Evolutionary conservation across 2,113 vertebrate genomes (phyloP), one percentile per base, ranked within the genome.

Genomic region (Cyanocitta stelleri): DNA sequence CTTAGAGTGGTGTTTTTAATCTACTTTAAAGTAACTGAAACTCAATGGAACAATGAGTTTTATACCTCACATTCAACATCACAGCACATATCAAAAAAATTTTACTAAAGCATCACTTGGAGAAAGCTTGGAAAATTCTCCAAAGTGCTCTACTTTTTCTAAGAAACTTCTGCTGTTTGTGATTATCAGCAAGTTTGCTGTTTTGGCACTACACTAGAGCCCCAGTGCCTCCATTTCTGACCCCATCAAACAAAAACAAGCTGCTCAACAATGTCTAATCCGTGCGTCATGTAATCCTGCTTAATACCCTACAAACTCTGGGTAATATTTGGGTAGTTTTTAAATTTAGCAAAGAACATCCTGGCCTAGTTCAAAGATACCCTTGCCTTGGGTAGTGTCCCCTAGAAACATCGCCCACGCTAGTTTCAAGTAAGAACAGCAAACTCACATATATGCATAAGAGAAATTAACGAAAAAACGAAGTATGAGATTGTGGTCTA

Each of bases 341-440:
- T 98, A 98, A 97, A 98, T 97, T 94, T 96, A 85, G 94, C 96
- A 96, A 95, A 97, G 98, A 98, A 98, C 98, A 98, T 98, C 98
- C 97, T 96, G 98, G 87, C 97, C 98, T 98, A 97, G 94, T 98
- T 99, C 97, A 98, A 95, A 92, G 89, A 94, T 62, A 93, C 91
- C 68, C 48, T 87, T 22, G 71, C 84, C 84, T 81, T 74, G 35
- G 51, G 83, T 74, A 92, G 43, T 4, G 1, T 77, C 83, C 85
- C 73, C 86, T 58, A n/a, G 58, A 78, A 90, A 83, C 9, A 6
- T 72, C 56, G 1, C 81, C 54, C 64, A 71, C 39, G 9, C 46
- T 67, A 15, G 23, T n/a, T 83, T 68, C 89, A 79, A 64, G 68
- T 19, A 33, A 46, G 56, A 64, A 85, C 72, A 67, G 22, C 66